Evolutionary conservation across 1,140 invertebrate species (phyloP).

Genomic region (Dermatophagoides farinae): DNA sequence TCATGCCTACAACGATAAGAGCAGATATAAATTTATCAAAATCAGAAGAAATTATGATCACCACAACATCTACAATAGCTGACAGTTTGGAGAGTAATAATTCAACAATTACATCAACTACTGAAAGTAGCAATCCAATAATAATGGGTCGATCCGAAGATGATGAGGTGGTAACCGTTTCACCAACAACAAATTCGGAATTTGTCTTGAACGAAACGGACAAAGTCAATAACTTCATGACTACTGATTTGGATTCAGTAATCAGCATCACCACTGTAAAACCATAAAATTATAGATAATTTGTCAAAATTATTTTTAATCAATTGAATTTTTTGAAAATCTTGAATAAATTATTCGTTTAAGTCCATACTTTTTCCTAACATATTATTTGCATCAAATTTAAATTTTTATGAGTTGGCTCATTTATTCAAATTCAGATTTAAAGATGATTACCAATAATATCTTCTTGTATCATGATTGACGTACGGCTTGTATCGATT

Average conservation of each 20-base stretch:
- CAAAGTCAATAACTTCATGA: too few relatives aligned
- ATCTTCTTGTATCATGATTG: constrained; percentile 17
- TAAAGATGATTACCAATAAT: background rate
- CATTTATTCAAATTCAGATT: background rate
- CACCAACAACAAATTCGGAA: background rate
- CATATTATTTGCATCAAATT: too few relatives aligned
- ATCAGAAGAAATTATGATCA: background rate
- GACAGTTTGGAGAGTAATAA: background rate
- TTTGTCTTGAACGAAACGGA: too few relatives aligned
- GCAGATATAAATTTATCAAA: background rate
- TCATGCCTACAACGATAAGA: background rate
- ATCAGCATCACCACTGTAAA: background rate
- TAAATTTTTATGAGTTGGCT: background rate
- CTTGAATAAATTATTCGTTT: too few relatives aligned
- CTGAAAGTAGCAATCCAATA: background rate
- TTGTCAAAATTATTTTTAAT: too few relatives aligned
- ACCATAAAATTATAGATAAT: too few relatives aligned
- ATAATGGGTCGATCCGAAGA: background rate
- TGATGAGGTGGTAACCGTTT: background rate
- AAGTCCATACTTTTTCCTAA: too few relatives aligned
- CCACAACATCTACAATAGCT: background rate
- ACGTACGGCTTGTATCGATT: constrained; percentile 31
- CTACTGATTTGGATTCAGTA: background rate
- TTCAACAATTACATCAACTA: background rate
- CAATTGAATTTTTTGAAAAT: too few relatives aligned